A percentile compares a stretch with the other conserved stretches of the same genome.
These are phyloP conservation scores for Apolygus lucorum DNA, from an alignment of 1,140 invertebrate genomes.

Conservation along the genomic window DNA sequence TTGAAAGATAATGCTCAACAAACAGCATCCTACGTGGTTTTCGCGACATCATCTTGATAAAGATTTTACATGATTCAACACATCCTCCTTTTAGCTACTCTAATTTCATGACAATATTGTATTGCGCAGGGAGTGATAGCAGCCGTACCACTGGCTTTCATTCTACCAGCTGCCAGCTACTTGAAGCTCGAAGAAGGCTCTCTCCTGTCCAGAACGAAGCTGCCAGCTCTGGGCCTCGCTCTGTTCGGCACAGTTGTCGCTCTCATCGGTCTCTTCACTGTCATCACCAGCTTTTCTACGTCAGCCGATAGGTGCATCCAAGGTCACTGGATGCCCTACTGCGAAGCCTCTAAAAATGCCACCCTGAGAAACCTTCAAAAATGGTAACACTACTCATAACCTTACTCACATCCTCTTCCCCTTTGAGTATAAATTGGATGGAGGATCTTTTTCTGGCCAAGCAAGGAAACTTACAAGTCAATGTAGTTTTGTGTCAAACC, in stretches of 20 bases:
- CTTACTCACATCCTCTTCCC: no score
- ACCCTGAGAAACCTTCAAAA: no score
- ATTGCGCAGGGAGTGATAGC: slow-evolving; percentile 64
- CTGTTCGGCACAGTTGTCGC: slow-evolving; percentile 64
- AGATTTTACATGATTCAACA: background rate
- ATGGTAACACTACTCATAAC: no score
- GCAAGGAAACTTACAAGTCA: no score
- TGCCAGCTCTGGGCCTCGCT: slow-evolving; percentile 60
- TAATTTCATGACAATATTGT: background rate
- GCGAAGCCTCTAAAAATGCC: slow-evolving; percentile 33
- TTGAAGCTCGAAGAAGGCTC: slow-evolving; percentile 65
- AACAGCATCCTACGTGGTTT: background rate
- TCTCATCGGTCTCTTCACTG: slow-evolving; percentile 49
- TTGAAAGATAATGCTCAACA: background rate
- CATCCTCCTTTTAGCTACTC: no score
- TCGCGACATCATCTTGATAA: background rate
- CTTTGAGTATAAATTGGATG: no score
- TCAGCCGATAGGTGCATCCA: slow-evolving; percentile 52
- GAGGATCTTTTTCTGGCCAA: no score
- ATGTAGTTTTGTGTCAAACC: no score
- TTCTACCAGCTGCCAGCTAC: slow-evolving; percentile 72
- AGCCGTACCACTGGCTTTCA: slow-evolving; percentile 75
- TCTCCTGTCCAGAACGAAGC: slow-evolving; percentile 56
- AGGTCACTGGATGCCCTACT: slow-evolving; percentile 53
- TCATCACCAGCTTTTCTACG: slow-evolving; percentile 45